Evolutionary conservation across 2,797 vertebrate species (phyloP).

Genomic region (Labroides dimidiatus): DNA sequence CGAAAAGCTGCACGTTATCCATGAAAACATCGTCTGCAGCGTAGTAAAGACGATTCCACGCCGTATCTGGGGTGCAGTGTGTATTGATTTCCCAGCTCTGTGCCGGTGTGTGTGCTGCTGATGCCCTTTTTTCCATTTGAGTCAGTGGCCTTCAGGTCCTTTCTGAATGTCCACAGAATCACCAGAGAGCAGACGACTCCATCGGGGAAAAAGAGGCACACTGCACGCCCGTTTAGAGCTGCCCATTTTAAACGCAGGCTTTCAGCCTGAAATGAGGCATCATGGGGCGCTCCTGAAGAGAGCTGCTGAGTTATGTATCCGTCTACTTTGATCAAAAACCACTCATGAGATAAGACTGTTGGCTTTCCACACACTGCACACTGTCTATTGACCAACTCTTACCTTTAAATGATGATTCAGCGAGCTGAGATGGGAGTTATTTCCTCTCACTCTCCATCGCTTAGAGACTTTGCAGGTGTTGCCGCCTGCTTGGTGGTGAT

Average conservation of each 20-base stretch:
- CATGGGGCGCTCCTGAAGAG: conserved; percentile 26
- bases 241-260: conserved; percentile 26
- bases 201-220: conserved; percentile 39
- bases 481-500: conserved; percentile 1
- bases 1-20: conserved; percentile 43
- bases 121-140: conserved; percentile 42
- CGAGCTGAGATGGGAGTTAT: not conserved
- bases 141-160: conserved; percentile 50
- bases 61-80: conserved; percentile 37
- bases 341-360: conserved; percentile 36
- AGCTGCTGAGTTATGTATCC: conserved; percentile 29
- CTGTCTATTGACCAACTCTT: conserved; percentile 28
- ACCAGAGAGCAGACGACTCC: conserved; percentile 52
- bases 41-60: conserved; percentile 44
- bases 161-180: conserved; percentile 37
- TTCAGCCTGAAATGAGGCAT: conserved; percentile 41
- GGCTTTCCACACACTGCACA: conserved; percentile 23
- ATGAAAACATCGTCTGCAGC: conserved; percentile 52
- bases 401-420: conserved; percentile 41
- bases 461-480: not conserved
- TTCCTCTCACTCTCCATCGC: conserved; percentile 8
- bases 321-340: conserved; percentile 41
- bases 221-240: conserved; percentile 46
- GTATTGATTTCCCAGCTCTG: conserved; percentile 65
- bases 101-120: conserved; percentile 28